A percentile compares a stretch with the other conserved stretches of the same genome.
These are phyloP conservation scores for Drosophila miranda DNA, from an alignment of 1,140 invertebrate genomes.

Conservation along the genomic window DNA sequence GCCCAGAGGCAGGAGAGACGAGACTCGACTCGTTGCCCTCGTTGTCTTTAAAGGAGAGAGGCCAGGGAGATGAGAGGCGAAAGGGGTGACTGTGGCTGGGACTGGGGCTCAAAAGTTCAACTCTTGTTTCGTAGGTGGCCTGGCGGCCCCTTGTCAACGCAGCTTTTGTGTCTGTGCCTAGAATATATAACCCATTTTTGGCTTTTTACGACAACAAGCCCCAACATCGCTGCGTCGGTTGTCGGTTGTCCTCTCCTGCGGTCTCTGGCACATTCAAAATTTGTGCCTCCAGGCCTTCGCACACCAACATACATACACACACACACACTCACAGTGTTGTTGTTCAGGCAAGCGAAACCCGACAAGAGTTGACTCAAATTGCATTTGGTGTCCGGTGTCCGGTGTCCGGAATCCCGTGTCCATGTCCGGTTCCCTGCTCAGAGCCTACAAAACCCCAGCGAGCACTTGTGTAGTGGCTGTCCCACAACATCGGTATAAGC, in stretches of 20 bases:
- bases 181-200: slow-evolving; percentile 79
- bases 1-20: slow-evolving; percentile 6
- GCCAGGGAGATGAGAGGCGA: slow-evolving; percentile 15
- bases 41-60: background rate
- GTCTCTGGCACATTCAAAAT: slow-evolving; percentile 63
- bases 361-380: slow-evolving; percentile 77
- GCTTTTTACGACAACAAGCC: slow-evolving; percentile 68
- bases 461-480: too few relatives aligned
- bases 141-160: slow-evolving; percentile 65
- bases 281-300: slow-evolving; percentile 21
- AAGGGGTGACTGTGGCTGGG: background rate
- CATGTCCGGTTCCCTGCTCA: too few relatives aligned
- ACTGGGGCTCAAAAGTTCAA: slow-evolving; percentile 60
- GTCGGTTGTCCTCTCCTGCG: slow-evolving; percentile 38
- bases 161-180: slow-evolving; percentile 73
- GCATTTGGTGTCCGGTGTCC: slow-evolving; percentile 62
- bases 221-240: slow-evolving; percentile 29
- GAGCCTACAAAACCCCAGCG: too few relatives aligned
- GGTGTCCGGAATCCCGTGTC: background rate
- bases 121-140: slow-evolving; percentile 60
- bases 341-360: slow-evolving; percentile 70
- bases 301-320: slow-evolving; percentile 7
- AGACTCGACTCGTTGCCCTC: slow-evolving; percentile 47
- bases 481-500: too few relatives aligned
- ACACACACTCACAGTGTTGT: slow-evolving; percentile 21